A percentile compares a stretch with the other conserved stretches of the same genome.
These are phyloP conservation scores for Acrobasis consociella DNA, from an alignment of 2,888 invertebrate genomes.

Conservation along the genomic window DNA sequence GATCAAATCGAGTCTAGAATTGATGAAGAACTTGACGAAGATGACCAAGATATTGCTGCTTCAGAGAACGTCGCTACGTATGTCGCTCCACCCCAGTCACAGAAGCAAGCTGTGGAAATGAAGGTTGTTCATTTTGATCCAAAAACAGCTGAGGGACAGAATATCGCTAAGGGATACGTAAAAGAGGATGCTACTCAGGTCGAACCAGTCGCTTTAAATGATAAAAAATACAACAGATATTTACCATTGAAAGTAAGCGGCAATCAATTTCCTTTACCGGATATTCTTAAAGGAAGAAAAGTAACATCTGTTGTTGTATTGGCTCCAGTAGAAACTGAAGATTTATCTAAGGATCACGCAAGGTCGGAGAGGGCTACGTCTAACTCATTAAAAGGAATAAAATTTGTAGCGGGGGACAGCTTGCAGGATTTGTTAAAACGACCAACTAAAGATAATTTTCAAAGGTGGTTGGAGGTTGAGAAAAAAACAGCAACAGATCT, in stretches of 20 bases:
- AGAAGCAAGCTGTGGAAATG: constrained; percentile 87
- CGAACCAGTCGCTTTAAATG: constrained; percentile 88
- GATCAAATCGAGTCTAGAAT: constrained; percentile 78
- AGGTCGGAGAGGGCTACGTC: constrained; percentile 81
- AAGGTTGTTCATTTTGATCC: constrained; percentile 93
- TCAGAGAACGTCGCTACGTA: constrained; percentile 77
- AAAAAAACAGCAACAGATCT: constrained; percentile 87
- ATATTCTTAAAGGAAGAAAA: constrained; percentile 87
- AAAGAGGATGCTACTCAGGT: constrained; percentile 87
- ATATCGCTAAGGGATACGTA: constrained; percentile 88
- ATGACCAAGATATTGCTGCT: constrained; percentile 82
- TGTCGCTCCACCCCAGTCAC: constrained; percentile 55
- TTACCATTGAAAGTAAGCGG: constrained; percentile 93
- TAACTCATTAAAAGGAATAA: constrained; percentile 85
- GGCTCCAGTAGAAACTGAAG: constrained; percentile 90
- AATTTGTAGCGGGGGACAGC: constrained; percentile 88
- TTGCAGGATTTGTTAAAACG: constrained; percentile 89
- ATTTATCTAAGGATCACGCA: constrained; percentile 69
- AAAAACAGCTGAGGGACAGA: constrained; percentile 87
- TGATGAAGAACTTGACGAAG: constrained; percentile 69
- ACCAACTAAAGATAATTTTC: constrained; percentile 90
- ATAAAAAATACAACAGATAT: constrained; percentile 91
- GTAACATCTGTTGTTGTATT: constrained; percentile 93
- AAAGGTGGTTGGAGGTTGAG: constrained; percentile 90
- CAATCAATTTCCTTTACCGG: constrained; percentile 92